These are phyloP conservation scores for Brienomyrus brachyistius DNA, from an alignment of 2,113 vertebrate genomes.

Conservation along the genomic window DNA sequence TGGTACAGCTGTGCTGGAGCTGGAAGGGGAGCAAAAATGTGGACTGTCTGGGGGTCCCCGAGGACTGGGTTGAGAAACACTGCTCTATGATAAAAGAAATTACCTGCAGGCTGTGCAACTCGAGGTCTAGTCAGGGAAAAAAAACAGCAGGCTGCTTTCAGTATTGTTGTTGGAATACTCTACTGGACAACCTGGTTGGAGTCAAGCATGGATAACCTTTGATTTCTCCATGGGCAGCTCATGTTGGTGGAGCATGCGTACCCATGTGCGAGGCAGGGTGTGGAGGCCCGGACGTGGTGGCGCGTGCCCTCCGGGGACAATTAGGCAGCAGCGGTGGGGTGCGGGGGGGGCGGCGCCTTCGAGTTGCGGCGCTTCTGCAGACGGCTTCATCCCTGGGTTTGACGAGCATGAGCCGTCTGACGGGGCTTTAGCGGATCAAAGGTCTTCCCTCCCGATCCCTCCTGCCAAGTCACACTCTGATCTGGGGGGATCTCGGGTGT, in stretches of 20 bases:
- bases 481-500: conserved; percentile 21
- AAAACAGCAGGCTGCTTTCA: background rate
- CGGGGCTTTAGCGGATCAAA: conserved; percentile 35
- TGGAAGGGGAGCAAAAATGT: background rate
- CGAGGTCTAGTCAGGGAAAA: background rate
- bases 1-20: background rate
- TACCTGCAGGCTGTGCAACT: background rate
- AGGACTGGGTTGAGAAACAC: background rate
- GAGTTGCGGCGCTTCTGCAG: background rate
- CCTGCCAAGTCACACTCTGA: conserved; percentile 24
- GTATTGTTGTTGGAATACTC: background rate
- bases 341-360: background rate
- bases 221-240: background rate
- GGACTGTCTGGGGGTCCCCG: background rate
- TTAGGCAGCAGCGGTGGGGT: background rate
- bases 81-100: background rate
- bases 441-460: conserved; percentile 23
- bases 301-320: conserved; percentile 5
- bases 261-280: conserved; percentile 17
- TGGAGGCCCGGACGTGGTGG: conserved; percentile 15
- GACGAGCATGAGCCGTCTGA: conserved; percentile 15
- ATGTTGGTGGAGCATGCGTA: background rate
- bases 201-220: background rate
- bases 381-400: conserved; percentile 24
- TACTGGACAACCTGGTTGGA: background rate